Evolutionary conservation across 35 echinoderm and acorn worm genomes (phyloP), one percentile per base, ranked within the genome.

Genomic region (Chiridota heheva): DNA sequence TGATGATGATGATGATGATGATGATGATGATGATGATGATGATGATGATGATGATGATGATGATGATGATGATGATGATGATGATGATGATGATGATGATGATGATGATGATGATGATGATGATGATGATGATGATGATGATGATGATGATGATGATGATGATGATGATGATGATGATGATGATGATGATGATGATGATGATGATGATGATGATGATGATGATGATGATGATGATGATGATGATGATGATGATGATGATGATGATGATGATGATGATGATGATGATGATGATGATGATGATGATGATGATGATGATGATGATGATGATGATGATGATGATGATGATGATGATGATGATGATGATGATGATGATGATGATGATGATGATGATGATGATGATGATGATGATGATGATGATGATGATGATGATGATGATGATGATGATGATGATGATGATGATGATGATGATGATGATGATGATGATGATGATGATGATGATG

Each of bases 221-320:
- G n/a, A 8, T 8, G n/a, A n/a, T 8, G 47, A 53, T 12, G n/a
- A 53, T 53, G 8, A 53, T 8, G n/a, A 53, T 53, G n/a, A 53
- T 15, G 61, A 53, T n/a, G 47, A 53, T n/a, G 47, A 53, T n/a
- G 47, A 53, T n/a, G 47, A 53, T n/a, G 47, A 53, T n/a, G 47
- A 53, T n/a, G 47, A 53, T n/a, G 47, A 53, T n/a, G 47, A 53
- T n/a, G 47, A 53, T n/a, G 47, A 53, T n/a, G 47, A 53, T n/a
- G 47, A 53, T 53, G 47, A 53, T 53, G n/a, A 53, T 53, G 47
- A 53, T 53, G 47, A 53, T 53, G 47, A n/a, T 53, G 47, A 53
- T 53, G 47, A 53, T 53, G 47, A 53, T 53, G 47, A 53, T 53
- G 47, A 53, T n/a, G 47, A 53, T n/a, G 47, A 53, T n/a, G 47